phyloP scores from a whole-genome alignment of 2,113 vertebrate genomes.

The Nycticorax nycticorax region DNA sequence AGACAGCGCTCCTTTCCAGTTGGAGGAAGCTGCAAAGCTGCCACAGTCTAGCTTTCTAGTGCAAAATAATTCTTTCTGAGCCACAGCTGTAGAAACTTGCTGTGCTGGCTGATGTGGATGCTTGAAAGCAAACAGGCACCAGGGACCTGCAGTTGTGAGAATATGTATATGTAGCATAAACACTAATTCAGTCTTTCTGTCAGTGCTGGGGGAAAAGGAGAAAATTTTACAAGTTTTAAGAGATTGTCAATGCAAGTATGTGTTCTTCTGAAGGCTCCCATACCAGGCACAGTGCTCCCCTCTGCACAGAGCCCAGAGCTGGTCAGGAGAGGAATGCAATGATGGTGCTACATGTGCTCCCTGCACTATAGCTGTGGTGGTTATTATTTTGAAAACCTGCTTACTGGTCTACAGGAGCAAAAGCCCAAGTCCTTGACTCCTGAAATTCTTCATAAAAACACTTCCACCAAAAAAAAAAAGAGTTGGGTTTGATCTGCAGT shows the following conservation, averaged over 20 bases:
- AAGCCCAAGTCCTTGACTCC: background rate
- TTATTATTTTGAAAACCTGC: background rate
- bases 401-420: background rate
- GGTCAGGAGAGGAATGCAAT: background rate
- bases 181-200: background rate
- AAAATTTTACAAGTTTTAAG: no score
- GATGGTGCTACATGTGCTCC: background rate
- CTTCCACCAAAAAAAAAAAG: background rate
- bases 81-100: background rate
- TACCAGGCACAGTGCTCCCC: fast-evolving
- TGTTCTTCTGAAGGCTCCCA: background rate
- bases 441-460: background rate
- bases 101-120: background rate
- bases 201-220: background rate
- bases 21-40: background rate
- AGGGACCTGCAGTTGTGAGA: background rate
- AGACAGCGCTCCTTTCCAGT: background rate
- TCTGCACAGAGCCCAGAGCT: background rate
- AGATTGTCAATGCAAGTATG: background rate
- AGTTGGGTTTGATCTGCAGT: background rate
- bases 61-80: background rate
- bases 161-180: background rate
- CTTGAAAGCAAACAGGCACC: background rate
- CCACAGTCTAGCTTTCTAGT: background rate
- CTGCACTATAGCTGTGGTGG: background rate